phyloP scores from a whole-genome alignment of 2,888 invertebrate species.

The Stramonita haemastoma region DNA sequence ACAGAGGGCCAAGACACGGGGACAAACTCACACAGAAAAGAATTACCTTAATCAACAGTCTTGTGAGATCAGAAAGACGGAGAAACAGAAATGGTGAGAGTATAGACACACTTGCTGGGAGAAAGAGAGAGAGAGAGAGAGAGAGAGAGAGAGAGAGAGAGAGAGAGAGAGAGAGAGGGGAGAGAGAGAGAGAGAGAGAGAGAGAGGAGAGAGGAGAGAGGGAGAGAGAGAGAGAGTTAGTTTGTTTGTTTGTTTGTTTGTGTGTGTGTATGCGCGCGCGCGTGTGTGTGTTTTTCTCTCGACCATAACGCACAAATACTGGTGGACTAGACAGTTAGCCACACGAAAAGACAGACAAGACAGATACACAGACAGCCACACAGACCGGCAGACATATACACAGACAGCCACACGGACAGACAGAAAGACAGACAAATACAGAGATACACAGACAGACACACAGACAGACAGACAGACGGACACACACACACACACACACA shows the following conservation, averaged over 20 bases:
- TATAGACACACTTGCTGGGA: no score
- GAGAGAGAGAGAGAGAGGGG: slow-evolving; percentile 16
- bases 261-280: no score
- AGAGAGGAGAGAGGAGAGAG: no score
- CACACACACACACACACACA: not conserved
- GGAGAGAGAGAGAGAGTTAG: no score
- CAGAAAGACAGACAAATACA: not conserved
- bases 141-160: not conserved
- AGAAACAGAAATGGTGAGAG: no score
- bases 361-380: not conserved
- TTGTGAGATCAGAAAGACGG: no score
- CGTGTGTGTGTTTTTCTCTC: no score
- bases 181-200: slow-evolving; percentile 13
- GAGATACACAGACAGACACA: not conserved
- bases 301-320: no score
- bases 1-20: no score
- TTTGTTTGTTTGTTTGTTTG: no score
- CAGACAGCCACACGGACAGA: not conserved
- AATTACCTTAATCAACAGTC: no score
- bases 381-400: not conserved
- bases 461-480: not conserved
- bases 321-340: not conserved
- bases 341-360: not conserved
- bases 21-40: no score
- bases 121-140: not conserved